phyloP scores from a whole-genome alignment of 2,113 vertebrate species.

The Regulus satrapa region DNA sequence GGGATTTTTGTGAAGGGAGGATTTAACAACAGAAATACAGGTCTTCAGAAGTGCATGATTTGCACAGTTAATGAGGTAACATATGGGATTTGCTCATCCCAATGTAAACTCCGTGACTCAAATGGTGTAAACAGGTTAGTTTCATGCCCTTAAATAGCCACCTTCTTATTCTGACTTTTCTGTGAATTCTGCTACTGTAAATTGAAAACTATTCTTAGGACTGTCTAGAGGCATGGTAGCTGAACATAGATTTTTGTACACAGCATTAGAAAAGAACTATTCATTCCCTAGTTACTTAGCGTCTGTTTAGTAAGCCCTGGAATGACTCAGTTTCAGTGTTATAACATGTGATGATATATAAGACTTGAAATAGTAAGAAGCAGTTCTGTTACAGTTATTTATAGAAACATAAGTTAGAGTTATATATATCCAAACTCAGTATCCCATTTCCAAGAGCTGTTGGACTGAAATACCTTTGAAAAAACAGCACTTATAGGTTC shows the following conservation, averaged over 20 bases:
- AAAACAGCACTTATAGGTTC: not conserved
- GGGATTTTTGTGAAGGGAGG: not conserved
- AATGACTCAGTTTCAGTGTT: not conserved
- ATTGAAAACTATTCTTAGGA: not conserved
- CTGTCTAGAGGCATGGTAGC: not conserved
- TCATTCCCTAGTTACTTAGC: not conserved
- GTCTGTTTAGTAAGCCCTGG: not conserved
- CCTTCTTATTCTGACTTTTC: not conserved
- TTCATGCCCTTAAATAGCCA: not conserved
- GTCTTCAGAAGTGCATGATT: not conserved
- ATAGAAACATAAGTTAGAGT: not conserved
- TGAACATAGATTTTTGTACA: not conserved
- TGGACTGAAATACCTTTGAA: not conserved
- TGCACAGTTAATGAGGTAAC: not conserved
- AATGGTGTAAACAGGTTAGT: not conserved
- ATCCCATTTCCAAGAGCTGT: not conserved
- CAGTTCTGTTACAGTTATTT: not conserved
- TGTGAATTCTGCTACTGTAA: not conserved
- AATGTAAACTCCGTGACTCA: not conserved
- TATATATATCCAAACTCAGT: not conserved
- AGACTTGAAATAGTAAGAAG: not conserved
- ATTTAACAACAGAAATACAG: not conserved
- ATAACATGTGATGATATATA: not conserved
- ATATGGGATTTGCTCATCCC: not conserved
- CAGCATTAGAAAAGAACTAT: not conserved